These are phyloP conservation scores for Oenanthe oenanthe DNA, from an alignment of 2,113 vertebrate genomes.

Conservation along the genomic window DNA sequence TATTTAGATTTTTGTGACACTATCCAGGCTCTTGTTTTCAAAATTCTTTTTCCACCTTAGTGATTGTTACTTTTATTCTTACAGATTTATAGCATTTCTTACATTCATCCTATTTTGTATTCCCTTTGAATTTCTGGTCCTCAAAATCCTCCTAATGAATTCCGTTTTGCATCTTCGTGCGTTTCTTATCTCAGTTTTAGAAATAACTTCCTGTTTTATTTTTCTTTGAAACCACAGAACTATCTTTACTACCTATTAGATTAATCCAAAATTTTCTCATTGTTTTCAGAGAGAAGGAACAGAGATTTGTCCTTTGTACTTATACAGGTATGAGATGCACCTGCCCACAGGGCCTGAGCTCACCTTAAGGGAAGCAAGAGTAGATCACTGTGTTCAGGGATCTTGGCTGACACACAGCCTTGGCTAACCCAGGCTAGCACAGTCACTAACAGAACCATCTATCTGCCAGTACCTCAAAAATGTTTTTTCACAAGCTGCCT, in stretches of 20 bases:
- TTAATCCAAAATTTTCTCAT: not conserved
- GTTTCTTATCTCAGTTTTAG: not conserved
- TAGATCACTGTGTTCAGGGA: not conserved
- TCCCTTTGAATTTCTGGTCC: not conserved
- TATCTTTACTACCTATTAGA: not conserved
- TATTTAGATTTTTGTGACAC: not conserved
- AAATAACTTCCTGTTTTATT: not conserved
- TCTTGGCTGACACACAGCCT: not conserved
- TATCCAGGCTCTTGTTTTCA: not conserved
- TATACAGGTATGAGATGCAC: not conserved
- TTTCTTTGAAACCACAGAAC: not conserved
- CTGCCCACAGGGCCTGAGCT: not conserved
- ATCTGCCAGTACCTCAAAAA: not conserved
- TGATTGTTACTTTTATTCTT: not conserved
- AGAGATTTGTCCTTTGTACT: not conserved
- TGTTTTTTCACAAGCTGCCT: not conserved
- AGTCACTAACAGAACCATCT: not conserved
- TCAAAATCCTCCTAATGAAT: not conserved
- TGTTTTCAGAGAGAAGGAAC: not conserved
- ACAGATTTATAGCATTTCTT: not conserved
- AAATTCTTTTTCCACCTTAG: not conserved
- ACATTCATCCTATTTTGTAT: not conserved
- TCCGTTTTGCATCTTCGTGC: not conserved
- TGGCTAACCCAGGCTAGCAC: not conserved
- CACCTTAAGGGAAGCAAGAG: not conserved